These are phyloP conservation scores for Micrastur ruficollis DNA, from an alignment of 2,797 vertebrate genomes.

Conservation along the genomic window DNA sequence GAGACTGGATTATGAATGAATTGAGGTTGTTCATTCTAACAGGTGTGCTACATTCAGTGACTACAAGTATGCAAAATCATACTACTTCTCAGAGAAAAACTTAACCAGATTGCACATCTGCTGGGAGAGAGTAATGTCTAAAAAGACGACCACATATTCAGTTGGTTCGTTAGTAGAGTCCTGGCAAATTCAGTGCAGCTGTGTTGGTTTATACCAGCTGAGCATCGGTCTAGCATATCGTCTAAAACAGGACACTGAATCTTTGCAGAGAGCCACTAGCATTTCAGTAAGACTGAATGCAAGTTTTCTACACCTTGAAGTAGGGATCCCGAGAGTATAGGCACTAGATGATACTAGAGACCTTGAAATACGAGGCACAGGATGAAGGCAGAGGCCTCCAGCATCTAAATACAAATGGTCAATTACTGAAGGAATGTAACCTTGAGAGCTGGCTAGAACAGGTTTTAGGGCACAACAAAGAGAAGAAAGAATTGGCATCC, in stretches of 20 bases:
- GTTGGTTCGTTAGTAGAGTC: background rate
- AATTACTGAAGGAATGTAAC: background rate
- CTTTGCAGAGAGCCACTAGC: background rate
- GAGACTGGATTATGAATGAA: background rate
- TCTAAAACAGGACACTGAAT: background rate
- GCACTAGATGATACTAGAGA: background rate
- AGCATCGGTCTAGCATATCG: background rate
- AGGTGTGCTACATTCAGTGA: background rate
- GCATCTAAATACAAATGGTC: background rate
- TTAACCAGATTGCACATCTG: background rate
- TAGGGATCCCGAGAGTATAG: background rate
- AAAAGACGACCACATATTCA: background rate
- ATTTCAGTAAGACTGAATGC: background rate
- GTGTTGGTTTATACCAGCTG: background rate
- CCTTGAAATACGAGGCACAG: background rate
- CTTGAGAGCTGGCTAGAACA: background rate
- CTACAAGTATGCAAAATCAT: background rate
- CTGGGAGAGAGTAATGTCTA: background rate
- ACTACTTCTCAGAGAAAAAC: background rate
- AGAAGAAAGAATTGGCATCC: background rate
- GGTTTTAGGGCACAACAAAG: background rate
- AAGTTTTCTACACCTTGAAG: background rate
- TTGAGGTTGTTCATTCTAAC: background rate
- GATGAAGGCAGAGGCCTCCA: background rate
- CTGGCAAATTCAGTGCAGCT: background rate